phyloP scores from a whole-genome alignment of 2,797 vertebrate genomes.

The Aplochiton taeniatus region DNA sequence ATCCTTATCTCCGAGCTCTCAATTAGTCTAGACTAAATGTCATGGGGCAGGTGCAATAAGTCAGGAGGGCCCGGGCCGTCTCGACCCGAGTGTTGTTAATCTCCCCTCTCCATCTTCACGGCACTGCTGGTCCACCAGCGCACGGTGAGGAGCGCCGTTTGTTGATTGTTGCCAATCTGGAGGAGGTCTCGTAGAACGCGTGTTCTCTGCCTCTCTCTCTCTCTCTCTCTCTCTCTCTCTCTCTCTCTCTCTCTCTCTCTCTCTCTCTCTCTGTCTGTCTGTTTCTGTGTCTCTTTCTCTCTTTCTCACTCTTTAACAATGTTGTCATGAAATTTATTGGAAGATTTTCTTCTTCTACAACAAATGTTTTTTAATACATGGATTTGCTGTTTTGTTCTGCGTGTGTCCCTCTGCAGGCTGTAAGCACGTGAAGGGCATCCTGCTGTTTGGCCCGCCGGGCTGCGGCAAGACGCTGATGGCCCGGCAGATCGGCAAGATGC shows the following conservation, averaged over 20 bases:
- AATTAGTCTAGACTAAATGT: slow-evolving; percentile 76
- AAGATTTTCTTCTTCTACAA: too few relatives aligned
- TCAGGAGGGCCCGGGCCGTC: slow-evolving; percentile 38
- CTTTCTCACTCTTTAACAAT: too few relatives aligned
- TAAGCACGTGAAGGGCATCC: slow-evolving; percentile 88
- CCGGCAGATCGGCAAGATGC: slow-evolving; percentile 88
- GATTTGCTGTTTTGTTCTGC: too few relatives aligned
- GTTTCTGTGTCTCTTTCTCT: background rate
- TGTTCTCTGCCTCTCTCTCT: too few relatives aligned
- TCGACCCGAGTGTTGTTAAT: background rate
- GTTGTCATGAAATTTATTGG: too few relatives aligned
- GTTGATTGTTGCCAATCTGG: too few relatives aligned
- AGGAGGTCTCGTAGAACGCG: too few relatives aligned
- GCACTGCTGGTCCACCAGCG: too few relatives aligned
- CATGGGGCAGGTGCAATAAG: slow-evolving; percentile 75
- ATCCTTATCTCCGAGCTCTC: slow-evolving; percentile 71
- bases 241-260: background rate
- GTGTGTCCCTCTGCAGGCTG: slow-evolving; percentile 71
- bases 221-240: background rate
- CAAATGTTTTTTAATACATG: too few relatives aligned
- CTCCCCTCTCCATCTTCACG: background rate
- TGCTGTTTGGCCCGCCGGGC: slow-evolving; percentile 85
- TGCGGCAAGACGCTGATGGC: slow-evolving; percentile 90
- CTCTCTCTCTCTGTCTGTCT: background rate
- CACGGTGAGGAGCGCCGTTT: too few relatives aligned